phyloP scores from a whole-genome alignment of 2,797 vertebrate species.

The Linurgus olivaceus region DNA sequence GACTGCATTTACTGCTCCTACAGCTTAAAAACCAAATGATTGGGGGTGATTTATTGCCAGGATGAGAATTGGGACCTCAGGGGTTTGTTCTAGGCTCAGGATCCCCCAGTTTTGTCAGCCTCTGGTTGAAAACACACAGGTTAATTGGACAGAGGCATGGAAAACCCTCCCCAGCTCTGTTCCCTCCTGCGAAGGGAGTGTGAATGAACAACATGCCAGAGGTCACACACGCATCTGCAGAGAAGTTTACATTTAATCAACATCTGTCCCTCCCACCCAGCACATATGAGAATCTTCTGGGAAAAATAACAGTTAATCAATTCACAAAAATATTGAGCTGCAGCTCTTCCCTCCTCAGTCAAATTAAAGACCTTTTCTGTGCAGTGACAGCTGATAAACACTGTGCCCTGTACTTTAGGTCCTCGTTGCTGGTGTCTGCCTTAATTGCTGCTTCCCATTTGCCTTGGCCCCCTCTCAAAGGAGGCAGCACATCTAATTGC shows the following conservation, averaged over 20 bases:
- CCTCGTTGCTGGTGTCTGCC: not conserved
- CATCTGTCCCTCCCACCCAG: not conserved
- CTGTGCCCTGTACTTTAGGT: not conserved
- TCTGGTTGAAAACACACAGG: not conserved
- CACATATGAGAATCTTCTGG: not conserved
- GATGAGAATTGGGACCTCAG: not conserved
- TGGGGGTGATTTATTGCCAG: not conserved
- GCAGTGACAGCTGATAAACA: not conserved
- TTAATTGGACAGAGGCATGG: not conserved
- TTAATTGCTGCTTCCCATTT: conserved; percentile 20
- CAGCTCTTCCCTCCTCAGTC: not conserved
- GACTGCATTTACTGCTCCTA: not conserved
- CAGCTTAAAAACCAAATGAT: fast-evolving
- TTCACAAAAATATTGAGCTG: not conserved
- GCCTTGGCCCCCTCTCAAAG: conserved; percentile 48
- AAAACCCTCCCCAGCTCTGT: not conserved
- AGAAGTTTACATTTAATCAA: not conserved
- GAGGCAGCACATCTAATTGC: not conserved
- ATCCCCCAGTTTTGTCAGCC: not conserved
- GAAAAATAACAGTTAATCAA: not conserved
- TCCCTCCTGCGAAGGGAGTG: not conserved
- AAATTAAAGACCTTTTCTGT: not conserved
- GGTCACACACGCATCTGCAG: not conserved
- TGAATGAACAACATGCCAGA: not conserved
- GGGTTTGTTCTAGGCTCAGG: not conserved